Evolutionary conservation across 92 coral and sea anemone genomes (phyloP), one percentile per base, ranked within the genome.

Genomic region (Siderastrea siderea): DNA sequence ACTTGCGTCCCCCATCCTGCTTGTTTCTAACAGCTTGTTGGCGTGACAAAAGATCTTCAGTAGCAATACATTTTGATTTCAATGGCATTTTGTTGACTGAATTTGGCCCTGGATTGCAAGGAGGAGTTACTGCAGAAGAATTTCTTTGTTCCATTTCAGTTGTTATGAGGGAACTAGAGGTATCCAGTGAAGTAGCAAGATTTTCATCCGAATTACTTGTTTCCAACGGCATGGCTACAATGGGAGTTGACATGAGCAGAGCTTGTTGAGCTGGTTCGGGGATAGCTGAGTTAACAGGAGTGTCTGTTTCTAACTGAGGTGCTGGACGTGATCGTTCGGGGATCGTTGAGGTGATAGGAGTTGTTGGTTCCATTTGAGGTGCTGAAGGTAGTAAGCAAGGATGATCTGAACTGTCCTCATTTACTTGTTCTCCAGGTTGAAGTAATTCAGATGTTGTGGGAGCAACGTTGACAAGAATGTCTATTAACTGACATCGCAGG

Each of bases 401-500:
- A 11, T 60, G 4, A 11, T 2, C 11, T 60, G 3, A 60, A 12
- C 0, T 0, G 64, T 11, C 14, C 4, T n/a, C 14, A 60, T 26
- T 26, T 0, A 26, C 38, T 26, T 26, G 64, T 60, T 12, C 16
- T 9, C 13, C 59, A 74, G 79, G 79, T 47, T 74, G 14, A 9
- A 5, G 58, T 38, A 38, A 16, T 74, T 74, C 79, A 74, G 60
- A 12, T 17, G 79, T 14, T 46, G 44, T 74, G 11, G 59, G 13
- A 47, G 79, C 79, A 49, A 6, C 38, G 12, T 60, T 74, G 13
- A 74, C 79, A 13, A 74, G 55, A 7, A 74, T 74, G 79, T 74
- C 79, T 47, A 74, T 74, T 74, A 74, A 74, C n/a, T 47, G 79
- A 10, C 79, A 74, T 10, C 46, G 79, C 79, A 74, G 79, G 79